Percentiles rank a stretch among this genome's conserved stretches.
phyloP scores from a whole-genome alignment of 2,888 invertebrate species.

The Ochropacha duplaris region DNA sequence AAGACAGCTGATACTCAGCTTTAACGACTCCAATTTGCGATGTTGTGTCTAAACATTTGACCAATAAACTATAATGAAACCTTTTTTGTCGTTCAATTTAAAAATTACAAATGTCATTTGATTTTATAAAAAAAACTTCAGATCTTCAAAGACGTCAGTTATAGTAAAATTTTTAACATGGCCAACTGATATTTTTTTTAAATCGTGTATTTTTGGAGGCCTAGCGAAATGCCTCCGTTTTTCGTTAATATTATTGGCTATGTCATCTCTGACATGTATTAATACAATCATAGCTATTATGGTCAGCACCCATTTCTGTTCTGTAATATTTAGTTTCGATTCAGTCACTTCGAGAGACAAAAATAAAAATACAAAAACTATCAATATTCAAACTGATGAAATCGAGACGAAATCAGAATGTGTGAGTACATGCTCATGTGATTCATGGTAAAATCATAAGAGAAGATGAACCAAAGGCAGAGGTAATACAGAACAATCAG shows the following conservation, averaged over 20 bases:
- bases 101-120: background rate
- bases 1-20: background rate
- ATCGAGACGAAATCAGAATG: conserved; percentile 44
- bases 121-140: conserved; percentile 14
- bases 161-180: conserved; percentile 34
- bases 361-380: conserved; percentile 17
- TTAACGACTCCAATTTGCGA: too few relatives aligned
- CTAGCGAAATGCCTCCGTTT: conserved; percentile 47
- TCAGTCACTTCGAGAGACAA: conserved; percentile 18
- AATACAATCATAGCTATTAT: conserved; percentile 46
- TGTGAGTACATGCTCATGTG: conserved; percentile 46
- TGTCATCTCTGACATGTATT: conserved; percentile 47
- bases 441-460: background rate
- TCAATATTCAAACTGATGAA: conserved; percentile 31
- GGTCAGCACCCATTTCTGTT: conserved; percentile 48
- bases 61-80: too few relatives aligned
- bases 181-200: conserved; percentile 30
- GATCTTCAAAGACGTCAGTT: conserved; percentile 11
- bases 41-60: too few relatives aligned
- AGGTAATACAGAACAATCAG: background rate
- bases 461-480: background rate
- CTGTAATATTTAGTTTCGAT: conserved; percentile 45
- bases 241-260: conserved; percentile 42
- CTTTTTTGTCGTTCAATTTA: background rate
- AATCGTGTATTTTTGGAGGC: conserved; percentile 36